Percentiles rank a stretch among this genome's conserved stretches.
These are phyloP conservation scores for Heterotis niloticus DNA, from an alignment of 2,113 vertebrate genomes.

Conservation along the genomic window DNA sequence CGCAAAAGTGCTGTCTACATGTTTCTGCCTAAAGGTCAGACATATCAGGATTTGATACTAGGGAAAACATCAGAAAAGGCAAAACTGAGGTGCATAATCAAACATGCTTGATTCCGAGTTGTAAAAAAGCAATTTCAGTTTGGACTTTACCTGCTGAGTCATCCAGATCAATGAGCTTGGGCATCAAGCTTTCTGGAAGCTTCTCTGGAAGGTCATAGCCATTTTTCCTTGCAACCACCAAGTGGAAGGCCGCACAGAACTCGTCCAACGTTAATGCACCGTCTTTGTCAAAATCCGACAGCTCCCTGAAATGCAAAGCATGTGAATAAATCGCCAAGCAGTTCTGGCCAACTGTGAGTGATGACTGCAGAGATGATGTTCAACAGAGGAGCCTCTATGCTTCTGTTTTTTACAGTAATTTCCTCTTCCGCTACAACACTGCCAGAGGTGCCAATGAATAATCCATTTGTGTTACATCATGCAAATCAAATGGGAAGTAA, in stretches of 20 bases:
- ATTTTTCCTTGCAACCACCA: constrained; percentile 96
- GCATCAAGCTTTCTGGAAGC: constrained; percentile 97
- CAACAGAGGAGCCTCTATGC: not conserved
- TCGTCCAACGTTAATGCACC: constrained; percentile 95
- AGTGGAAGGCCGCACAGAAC: constrained; percentile 97
- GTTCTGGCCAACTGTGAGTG: not conserved
- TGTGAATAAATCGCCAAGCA: not conserved
- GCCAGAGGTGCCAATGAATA: not conserved
- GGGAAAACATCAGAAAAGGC: not conserved
- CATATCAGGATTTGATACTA: not conserved
- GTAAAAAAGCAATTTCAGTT: not conserved
- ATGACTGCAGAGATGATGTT: not conserved
- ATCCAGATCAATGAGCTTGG: constrained; percentile 97
- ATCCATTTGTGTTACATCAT: not conserved
- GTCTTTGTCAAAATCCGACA: constrained; percentile 99
- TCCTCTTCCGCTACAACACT: not conserved
- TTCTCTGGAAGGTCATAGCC: constrained; percentile 98
- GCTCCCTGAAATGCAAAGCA: constrained; percentile 71
- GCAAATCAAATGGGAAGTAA: not conserved
- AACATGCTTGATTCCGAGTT: not conserved
- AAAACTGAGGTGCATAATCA: not conserved
- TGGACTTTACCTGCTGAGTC: constrained; percentile 80
- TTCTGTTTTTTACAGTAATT: not conserved
- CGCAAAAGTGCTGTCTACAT: not conserved
- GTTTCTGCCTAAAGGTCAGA: not conserved